Evolutionary conservation across 2,888 invertebrate species (phyloP), one percentile per base, ranked within the genome.

Genomic region (Sclerodermus sp.): DNA sequence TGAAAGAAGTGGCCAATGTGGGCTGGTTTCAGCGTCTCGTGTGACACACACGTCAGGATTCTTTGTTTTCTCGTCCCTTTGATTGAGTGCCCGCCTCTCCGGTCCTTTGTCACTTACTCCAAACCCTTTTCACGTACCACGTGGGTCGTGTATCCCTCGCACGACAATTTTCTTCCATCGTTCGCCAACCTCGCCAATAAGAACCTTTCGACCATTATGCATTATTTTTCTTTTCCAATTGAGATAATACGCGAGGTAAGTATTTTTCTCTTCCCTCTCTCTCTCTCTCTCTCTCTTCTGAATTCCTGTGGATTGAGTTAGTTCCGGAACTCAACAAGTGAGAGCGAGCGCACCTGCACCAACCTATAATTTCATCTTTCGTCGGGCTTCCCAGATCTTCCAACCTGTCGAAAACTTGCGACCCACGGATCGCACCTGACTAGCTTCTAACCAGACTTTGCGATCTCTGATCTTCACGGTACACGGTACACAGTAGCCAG

Each of bases 1-100:
- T 77, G 73, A 77, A 77, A 74, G 77, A 77, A 77, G 77, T 77
- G 77, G 77, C 77, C 77, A 77, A 77, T 77, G 72, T 77, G 77
- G 77, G 77, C 63, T 68, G 77, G 71, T 73, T 73, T 71, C 75
- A 68, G 67, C 74, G 71, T 77, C 74, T 77, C 77, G 64, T 68
- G 74, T 76, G 77, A 77, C 77, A 76, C 67, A 66, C 71, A 68
- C 68, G 71, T 68, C 74, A 63, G 63, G 47, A 54, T 64, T 62
- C 69, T 70, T 76, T 77, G 74, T 77, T 77, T 74, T 70, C 70
- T 42, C 60, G 52, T 63, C 64, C 68, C 65, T 74, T 73, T 74
- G 73, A 73, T 74, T 68, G 74, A 73, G 70, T 63, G 56, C 64
- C 56, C 63, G 51, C 57, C 34, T n/a, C n/a, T 23, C 8, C 23